Evolutionary conservation across 2,113 vertebrate species (phyloP).

Genomic region (Actinemys pallida): DNA sequence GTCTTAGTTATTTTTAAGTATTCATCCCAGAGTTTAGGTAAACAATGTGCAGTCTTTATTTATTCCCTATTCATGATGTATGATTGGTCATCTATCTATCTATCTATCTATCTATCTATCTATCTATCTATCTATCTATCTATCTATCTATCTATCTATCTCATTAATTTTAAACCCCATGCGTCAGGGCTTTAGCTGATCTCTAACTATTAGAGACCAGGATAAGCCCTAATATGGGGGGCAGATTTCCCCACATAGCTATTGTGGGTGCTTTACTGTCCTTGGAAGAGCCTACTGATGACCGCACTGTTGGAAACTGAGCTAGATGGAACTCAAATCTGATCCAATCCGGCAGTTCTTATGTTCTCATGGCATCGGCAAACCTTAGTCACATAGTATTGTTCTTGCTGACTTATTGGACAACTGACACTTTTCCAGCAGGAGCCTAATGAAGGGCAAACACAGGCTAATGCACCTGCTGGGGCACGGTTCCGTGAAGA

Average conservation of each 20-base stretch:
- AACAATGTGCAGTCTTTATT: background rate
- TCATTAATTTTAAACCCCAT: background rate
- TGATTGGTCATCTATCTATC: background rate
- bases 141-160: no score
- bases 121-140: no score
- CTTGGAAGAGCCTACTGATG: background rate
- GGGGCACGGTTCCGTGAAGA: background rate
- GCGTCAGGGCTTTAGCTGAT: background rate
- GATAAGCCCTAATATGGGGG: background rate
- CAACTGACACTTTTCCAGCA: background rate
- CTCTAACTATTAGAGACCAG: background rate
- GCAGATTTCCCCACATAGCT: background rate
- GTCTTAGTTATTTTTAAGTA: background rate
- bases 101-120: no score
- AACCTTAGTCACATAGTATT: background rate
- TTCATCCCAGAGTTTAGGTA: background rate
- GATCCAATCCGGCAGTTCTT: background rate
- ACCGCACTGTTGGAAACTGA: background rate
- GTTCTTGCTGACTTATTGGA: background rate
- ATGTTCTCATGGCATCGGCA: background rate
- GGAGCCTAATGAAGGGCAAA: background rate
- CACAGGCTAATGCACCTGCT: background rate
- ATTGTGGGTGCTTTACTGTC: background rate
- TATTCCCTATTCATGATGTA: background rate
- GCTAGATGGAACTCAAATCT: background rate